Evolutionary conservation across 2,888 invertebrate genomes (phyloP), one percentile per base, ranked within the genome.

Genomic region (Podabrus alpinus): DNA sequence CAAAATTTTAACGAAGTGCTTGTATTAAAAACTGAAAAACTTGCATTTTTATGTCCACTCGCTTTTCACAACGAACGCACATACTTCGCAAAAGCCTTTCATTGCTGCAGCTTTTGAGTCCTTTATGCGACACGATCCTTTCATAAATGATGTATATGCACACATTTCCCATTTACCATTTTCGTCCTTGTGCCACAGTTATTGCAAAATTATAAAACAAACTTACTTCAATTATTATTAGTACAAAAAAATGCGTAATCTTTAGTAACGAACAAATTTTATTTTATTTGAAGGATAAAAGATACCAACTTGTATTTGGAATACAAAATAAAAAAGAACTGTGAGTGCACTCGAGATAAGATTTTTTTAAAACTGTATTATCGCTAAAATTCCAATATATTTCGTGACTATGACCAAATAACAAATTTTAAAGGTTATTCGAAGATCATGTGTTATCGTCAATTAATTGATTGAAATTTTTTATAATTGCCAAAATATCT

Each of bases 401-500:
- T 72, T 68, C 66, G 66, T 60, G 60, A 66, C 21, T 71, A n/a
- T 71, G 24, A 45, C 73, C 72, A 76, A 76, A 70, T 73, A 76
- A 70, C 75, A 73, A 72, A 75, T 67, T 76, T 76, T 76, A 68
- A 76, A 76, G 75, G 75, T 76, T 73, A 71, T 76, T 73, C 4
- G 72, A 76, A 76, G 75, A 76, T 70, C 75, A 73, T 45, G 59
- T 10, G 61, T 71, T 70, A 68, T 73, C 71, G 25, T 1, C 45
- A 45, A 13, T n/a, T 59, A 45, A 45, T 59, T 59, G 25, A 64
- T 24, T 61, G 10, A 16, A 67, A 60, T 71, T 74, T 74, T 74
- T 74, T 68, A 71, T 67, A 71, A 70, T 45, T 70, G 25, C 68
- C 71, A 68, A 71, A 74, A 71, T 61, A 71, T 59, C 60, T 71